phyloP scores from a whole-genome alignment of 2,113 vertebrate species.

The Psephotus haematonotus region DNA sequence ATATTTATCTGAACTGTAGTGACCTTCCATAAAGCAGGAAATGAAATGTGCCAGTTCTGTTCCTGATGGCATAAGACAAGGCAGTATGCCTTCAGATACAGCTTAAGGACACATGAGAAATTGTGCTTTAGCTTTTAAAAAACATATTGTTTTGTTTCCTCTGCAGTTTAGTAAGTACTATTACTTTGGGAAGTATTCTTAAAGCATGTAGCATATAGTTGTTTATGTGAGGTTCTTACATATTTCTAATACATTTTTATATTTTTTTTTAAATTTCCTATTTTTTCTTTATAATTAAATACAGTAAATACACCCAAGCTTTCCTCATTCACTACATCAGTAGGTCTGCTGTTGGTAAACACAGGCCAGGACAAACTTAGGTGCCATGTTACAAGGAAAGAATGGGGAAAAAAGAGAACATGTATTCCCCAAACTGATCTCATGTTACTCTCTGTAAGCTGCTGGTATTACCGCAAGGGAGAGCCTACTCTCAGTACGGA shows the following conservation, averaged over 20 bases:
- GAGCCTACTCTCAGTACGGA: background rate
- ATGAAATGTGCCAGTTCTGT: background rate
- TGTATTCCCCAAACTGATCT: background rate
- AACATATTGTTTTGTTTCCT: background rate
- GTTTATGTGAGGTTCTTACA: background rate
- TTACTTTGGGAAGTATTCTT: background rate
- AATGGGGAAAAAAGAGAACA: background rate
- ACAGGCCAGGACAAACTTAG: background rate
- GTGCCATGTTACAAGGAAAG: background rate
- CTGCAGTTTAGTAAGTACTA: background rate
- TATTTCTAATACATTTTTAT: background rate
- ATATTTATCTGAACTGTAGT: background rate
- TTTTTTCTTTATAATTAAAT: background rate
- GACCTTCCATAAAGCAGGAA: background rate
- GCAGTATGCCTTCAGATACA: background rate
- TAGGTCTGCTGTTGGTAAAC: background rate
- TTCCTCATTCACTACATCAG: background rate
- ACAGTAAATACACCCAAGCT: background rate
- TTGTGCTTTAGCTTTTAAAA: background rate
- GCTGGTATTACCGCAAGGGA: background rate
- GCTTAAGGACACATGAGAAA: background rate
- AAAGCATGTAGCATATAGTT: background rate
- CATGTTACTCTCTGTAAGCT: background rate
- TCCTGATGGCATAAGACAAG: background rate
- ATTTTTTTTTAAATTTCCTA: background rate